Evolutionary conservation across 2,888 invertebrate species (phyloP).

Genomic region (Thereva nobilitata): DNA sequence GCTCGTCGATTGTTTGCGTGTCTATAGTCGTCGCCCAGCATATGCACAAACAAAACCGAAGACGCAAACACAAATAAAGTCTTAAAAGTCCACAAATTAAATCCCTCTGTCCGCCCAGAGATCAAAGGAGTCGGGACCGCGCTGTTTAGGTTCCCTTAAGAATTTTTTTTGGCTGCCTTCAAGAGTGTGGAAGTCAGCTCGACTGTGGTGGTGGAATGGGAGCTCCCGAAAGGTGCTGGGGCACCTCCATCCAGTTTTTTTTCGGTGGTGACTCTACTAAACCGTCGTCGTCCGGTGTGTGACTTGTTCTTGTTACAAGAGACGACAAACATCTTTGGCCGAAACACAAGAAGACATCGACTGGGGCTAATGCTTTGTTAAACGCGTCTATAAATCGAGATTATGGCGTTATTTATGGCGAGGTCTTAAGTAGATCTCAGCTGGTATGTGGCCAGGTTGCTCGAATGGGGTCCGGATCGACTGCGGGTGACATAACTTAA

Average conservation of each 20-base stretch:
- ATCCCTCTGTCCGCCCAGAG: conserved; percentile 19
- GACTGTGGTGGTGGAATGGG: too few species aligned
- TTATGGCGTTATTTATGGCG: conserved; percentile 36
- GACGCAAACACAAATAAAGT: conserved; percentile 34
- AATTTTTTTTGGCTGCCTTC: neutral
- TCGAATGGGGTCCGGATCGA: neutral
- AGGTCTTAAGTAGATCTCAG: conserved; percentile 32
- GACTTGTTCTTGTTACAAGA: conserved; percentile 21
- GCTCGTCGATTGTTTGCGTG: conserved; percentile 32
- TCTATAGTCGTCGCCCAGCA: conserved; percentile 26
- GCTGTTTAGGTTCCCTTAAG: neutral
- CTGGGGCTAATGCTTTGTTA: conserved; percentile 35
- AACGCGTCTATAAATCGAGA: conserved; percentile 35
- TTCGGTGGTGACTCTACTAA: conserved; percentile 1
- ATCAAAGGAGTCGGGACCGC: conserved; percentile 23
- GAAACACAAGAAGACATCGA: conserved; percentile 24
- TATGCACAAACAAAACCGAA: conserved; percentile 31
- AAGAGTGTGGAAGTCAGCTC: too few species aligned
- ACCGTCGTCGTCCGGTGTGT: conserved; percentile 17
- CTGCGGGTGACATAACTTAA: conserved; percentile 32
- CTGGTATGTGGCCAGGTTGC: conserved; percentile 29
- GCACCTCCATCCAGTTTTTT: too few species aligned
- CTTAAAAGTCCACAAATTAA: conserved; percentile 36
- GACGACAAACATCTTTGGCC: conserved; percentile 31
- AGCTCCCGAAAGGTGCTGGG: neutral